These are phyloP conservation scores for Bombus superbus DNA, from an alignment of 1,140 invertebrate genomes.

Conservation along the genomic window DNA sequence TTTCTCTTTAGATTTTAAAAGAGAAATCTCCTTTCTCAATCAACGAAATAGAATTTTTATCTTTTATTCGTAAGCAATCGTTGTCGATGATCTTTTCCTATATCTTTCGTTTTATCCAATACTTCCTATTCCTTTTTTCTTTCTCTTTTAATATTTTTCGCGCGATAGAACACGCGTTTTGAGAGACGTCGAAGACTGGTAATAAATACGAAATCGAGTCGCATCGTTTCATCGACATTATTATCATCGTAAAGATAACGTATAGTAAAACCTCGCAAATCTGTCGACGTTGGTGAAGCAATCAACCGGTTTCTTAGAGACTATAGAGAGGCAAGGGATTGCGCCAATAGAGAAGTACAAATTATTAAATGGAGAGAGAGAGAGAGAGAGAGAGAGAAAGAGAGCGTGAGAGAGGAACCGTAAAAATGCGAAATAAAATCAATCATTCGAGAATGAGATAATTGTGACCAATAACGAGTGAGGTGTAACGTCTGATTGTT, in stretches of 20 bases:
- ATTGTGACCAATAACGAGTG: constrained; percentile 71
- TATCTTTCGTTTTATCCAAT: neutral
- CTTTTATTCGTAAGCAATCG: too few relatives aligned
- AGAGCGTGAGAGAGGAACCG: constrained; percentile 30
- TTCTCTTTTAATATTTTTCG: neutral
- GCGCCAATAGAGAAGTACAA: constrained; percentile 76
- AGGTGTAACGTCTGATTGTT: constrained; percentile 72
- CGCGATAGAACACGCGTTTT: neutral
- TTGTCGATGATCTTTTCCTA: neutral
- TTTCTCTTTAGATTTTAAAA: neutral
- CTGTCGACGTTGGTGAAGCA: constrained; percentile 70
- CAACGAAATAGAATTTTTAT: neutral
- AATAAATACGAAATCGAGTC: constrained; percentile 60
- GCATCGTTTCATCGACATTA: constrained; percentile 69
- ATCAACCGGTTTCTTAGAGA: constrained; percentile 69
- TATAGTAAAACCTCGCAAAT: constrained; percentile 72
- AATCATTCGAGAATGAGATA: constrained; percentile 69
- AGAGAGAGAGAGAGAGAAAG: constrained; percentile 22
- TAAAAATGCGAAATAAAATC: constrained; percentile 68
- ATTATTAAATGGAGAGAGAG: constrained; percentile 66
- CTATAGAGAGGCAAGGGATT: constrained; percentile 67
- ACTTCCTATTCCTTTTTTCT: neutral
- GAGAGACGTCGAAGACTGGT: constrained; percentile 13
- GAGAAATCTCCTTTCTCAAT: neutral
- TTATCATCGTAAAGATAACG: constrained; percentile 68